A percentile compares a stretch with the other conserved stretches of the same genome.
phyloP scores from a whole-genome alignment of 37 sponge, comb jelly and placozoan genomes.

The Tethya wilhelma region DNA sequence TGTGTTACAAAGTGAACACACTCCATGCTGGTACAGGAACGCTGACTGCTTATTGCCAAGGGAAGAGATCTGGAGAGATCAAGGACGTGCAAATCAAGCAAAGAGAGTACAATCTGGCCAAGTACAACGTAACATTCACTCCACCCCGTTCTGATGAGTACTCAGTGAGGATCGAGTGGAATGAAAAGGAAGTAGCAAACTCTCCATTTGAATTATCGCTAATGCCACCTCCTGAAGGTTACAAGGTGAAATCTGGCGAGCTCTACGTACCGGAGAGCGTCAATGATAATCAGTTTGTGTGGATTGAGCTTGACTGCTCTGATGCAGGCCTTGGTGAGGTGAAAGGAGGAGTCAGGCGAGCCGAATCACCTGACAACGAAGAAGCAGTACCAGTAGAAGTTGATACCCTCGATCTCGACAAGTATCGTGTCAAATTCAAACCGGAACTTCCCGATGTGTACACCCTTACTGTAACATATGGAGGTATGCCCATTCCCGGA shows the following conservation, averaged over 20 bases:
- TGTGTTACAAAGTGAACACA: constrained; percentile 12
- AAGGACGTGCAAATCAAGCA: constrained; percentile 27
- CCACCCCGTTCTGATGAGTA: constrained; percentile 13
- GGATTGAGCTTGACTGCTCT: constrained; percentile 29
- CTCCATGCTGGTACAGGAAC: constrained; percentile 11
- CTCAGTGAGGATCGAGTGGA: constrained; percentile 1
- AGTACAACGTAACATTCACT: constrained; percentile 7
- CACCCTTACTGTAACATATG: constrained; percentile 45
- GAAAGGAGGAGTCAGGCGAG: too few species aligned
- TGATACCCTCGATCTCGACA: neutral
- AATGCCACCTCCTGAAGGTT: neutral
- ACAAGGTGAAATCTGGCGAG: constrained; percentile 9
- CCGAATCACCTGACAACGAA: too few species aligned
- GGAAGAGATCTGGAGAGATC: neutral
- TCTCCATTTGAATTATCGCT: constrained; percentile 56
- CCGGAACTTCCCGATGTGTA: constrained; percentile 42
- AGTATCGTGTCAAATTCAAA: constrained; percentile 34
- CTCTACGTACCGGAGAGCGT: neutral
- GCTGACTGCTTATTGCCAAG: neutral
- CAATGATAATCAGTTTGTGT: neutral
- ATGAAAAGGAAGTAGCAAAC: constrained; percentile 26
- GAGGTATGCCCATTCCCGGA: constrained; percentile 30
- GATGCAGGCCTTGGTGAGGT: constrained; percentile 46
- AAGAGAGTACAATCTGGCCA: neutral
- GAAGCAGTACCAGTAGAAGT: constrained; percentile 31